A percentile compares a stretch with the other conserved stretches of the same genome.
These are phyloP conservation scores for Cyanoderma ruficeps DNA, from an alignment of 2,113 vertebrate species.

Conservation along the genomic window DNA sequence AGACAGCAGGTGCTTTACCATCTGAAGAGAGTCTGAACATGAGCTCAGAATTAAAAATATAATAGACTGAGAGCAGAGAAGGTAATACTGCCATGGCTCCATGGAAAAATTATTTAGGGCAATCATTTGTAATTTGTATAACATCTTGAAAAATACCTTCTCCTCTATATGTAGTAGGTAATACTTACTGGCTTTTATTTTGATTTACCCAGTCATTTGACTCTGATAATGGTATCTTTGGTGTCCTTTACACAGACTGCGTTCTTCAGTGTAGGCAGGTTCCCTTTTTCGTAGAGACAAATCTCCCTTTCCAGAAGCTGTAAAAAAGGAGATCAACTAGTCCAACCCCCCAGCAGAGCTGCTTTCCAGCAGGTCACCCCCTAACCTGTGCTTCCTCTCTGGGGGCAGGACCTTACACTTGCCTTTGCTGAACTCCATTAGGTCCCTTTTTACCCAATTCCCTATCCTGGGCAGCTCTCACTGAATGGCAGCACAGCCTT, in stretches of 20 bases:
- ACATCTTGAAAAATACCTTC: not conserved
- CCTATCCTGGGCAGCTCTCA: not conserved
- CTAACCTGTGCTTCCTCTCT: not conserved
- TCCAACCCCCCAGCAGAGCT: not conserved
- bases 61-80: not conserved
- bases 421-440: not conserved
- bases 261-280: not conserved
- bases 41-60: slow-evolving; percentile 18
- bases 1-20: not conserved
- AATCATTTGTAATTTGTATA: not conserved
- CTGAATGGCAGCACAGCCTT: not conserved
- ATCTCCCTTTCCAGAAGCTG: not conserved
- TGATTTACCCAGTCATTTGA: not conserved
- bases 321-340: not conserved
- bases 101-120: not conserved
- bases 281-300: not conserved
- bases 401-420: not conserved
- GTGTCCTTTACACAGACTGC: not conserved
- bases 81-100: not conserved
- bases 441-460: not conserved
- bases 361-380: not conserved
- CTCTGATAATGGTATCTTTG: not conserved
- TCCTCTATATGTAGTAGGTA: not conserved
- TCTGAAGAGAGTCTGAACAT: not conserved
- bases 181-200: not conserved